Evolutionary conservation across 2,113 vertebrate genomes (phyloP), one percentile per base, ranked within the genome.

Genomic region (Aythya baeri): DNA sequence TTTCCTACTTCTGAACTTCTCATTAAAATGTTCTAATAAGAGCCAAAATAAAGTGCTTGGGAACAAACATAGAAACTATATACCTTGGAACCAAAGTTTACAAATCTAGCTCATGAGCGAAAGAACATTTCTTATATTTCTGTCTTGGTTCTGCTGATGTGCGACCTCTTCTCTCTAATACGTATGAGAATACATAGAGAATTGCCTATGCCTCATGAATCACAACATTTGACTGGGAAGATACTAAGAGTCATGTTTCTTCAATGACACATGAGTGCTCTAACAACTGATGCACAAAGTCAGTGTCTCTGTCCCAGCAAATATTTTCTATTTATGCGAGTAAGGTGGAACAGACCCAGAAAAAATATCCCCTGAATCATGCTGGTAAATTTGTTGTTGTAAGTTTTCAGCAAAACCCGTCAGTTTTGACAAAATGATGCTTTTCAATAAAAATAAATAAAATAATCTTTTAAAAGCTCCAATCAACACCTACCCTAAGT

Each of bases 1-100:
- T 70, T 79, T 62, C 36, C 4, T 55, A 23, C 83, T 80, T 93
- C 92, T 71, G 17, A 70, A 36, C 13, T 86, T 17, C 31, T 85
- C 18, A 50, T 83, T 86, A 67, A 94, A 83, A 92, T 32, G 8
- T 46, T n/a, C 13, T 80, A 86, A 61, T 62, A 86, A 62, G 13
- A 78, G 21, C 49, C 25, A 79, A 61, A 93, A 65, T 34, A 57
- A 17, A 22, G 25, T 25, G 9, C 26, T 73, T 44, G 38, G 55
- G 23, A 65, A 23, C 26, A 92, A 85, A 59, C 26, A 49, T 3
- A 83, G 14, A 61, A 70, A 32, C 2, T 58, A 4, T 54, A 73
- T 68, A 26, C 11, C 17, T 70, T 76, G 5, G 20, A 15, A 4
- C 26, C 77, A 32, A 26, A 11, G 72, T 79, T 84, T 86, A 43